phyloP scores from a whole-genome alignment of 2,113 vertebrate genomes.

The Diadophis punctatus region DNA sequence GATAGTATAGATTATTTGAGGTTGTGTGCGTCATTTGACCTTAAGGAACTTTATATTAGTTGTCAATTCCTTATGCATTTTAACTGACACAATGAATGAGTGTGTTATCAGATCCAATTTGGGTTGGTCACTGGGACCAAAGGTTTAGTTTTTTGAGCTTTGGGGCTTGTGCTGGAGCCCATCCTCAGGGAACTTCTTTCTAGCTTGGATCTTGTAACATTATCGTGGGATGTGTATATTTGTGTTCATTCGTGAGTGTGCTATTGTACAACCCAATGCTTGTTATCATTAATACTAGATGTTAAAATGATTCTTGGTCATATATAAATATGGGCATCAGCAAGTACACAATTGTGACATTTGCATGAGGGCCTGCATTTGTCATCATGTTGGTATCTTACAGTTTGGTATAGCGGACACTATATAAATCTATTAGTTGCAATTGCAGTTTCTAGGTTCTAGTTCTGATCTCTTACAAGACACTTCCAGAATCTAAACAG shows the following conservation, averaged over 20 bases:
- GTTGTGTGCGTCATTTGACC: too few species aligned
- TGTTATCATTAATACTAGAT: not conserved
- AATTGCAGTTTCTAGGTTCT: not conserved
- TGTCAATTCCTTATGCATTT: not conserved
- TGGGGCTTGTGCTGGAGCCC: not conserved
- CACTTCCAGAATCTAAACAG: not conserved
- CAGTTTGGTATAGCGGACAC: not conserved
- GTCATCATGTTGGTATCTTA: not conserved
- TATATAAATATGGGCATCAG: not conserved
- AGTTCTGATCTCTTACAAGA: not conserved
- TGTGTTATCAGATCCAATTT: not conserved
- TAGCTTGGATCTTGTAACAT: not conserved
- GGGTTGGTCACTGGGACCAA: not conserved
- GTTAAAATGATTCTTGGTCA: not conserved
- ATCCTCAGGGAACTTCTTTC: not conserved
- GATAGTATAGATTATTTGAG: not conserved
- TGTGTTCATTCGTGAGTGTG: not conserved
- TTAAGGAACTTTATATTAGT: not conserved
- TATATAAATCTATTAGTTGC: not conserved
- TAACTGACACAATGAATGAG: not conserved
- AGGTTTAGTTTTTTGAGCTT: not conserved
- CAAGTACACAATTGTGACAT: not conserved
- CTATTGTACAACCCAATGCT: not conserved
- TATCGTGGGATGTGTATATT: not conserved
- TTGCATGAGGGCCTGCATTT: not conserved